Conservation (phyloP, 2,797 vertebrate genomes). For the Hirundo rustica region DNA sequence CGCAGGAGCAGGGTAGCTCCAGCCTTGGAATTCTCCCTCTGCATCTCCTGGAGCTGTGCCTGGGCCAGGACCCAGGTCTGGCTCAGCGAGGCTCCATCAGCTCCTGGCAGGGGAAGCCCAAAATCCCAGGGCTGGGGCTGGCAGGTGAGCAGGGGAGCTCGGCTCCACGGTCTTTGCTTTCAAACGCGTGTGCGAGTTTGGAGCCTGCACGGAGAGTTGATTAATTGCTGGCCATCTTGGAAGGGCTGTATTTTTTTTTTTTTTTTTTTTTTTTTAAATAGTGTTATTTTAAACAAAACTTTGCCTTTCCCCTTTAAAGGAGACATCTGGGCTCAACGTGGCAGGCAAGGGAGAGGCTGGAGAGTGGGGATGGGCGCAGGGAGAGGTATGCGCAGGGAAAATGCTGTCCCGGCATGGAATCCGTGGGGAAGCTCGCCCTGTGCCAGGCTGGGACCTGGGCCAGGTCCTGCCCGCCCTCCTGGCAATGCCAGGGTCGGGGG, state of each 20-base stretch:
- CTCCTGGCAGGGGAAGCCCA: not conserved
- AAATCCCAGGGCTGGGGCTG: not conserved
- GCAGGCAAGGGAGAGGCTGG: not conserved
- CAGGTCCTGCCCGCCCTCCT: not conserved
- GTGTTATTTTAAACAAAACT: constrained; percentile 66
- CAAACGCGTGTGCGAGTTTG: not conserved
- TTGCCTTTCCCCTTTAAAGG: constrained; percentile 65
- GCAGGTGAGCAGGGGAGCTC: not conserved
- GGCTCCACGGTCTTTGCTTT: not conserved
- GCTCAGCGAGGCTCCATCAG: not conserved
- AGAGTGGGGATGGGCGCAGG: not conserved
- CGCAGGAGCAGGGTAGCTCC: not conserved
- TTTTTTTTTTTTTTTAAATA: not conserved
- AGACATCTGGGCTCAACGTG: constrained; percentile 66
- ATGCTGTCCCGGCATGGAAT: accelerated
- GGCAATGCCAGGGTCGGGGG: not conserved
- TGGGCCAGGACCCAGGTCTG: not conserved
- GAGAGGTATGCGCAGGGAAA: not conserved
- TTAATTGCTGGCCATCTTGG: constrained; percentile 53
- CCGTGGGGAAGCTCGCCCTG: not conserved
- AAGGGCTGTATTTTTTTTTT: not conserved
- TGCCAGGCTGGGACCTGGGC: not conserved
- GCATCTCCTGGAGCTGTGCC: not conserved
- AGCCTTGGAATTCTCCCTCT: not conserved
- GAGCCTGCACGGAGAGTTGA: constrained; percentile 25